A percentile compares a stretch with the other conserved stretches of the same genome.
Conservation (phyloP, 2,888 invertebrate species). For the Lomographa bimaculata region DNA sequence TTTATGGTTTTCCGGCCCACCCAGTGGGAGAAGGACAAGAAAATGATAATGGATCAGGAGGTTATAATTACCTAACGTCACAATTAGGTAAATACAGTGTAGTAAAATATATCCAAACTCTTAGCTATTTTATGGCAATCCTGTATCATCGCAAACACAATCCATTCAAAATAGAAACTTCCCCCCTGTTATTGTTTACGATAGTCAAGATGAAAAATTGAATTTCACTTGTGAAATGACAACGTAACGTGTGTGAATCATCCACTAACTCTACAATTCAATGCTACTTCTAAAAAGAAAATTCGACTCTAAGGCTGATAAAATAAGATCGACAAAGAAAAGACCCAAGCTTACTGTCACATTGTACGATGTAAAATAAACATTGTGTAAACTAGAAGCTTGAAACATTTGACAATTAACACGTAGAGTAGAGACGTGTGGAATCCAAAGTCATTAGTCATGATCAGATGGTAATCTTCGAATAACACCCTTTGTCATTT, state of each 20-base stretch:
- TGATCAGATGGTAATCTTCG: constrained; percentile 75
- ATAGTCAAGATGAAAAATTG: constrained; percentile 73
- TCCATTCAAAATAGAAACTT: constrained; percentile 54
- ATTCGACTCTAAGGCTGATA: constrained; percentile 11
- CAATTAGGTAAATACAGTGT: too few relatives aligned
- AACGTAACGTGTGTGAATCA: constrained; percentile 63
- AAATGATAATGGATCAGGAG: too few relatives aligned
- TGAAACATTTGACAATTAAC: constrained; percentile 74
- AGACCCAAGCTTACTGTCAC: too few relatives aligned
- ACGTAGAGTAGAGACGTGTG: constrained; percentile 56
- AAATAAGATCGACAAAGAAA: constrained; percentile 6
- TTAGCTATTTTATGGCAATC: constrained; percentile 19
- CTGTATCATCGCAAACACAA: constrained; percentile 40
- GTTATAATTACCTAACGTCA: too few relatives aligned
- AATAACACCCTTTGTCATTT: constrained; percentile 73
- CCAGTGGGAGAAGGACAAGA: too few relatives aligned
- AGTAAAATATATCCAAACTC: too few relatives aligned
- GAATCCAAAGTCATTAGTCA: constrained; percentile 73
- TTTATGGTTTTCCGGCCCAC: too few relatives aligned
- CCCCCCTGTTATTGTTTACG: constrained; percentile 62
- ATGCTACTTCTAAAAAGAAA: neutral
- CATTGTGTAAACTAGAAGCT: constrained; percentile 73
- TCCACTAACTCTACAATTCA: constrained; percentile 38
- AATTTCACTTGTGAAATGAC: constrained; percentile 73
- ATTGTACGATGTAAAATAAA: constrained; percentile 75